Evolutionary conservation across 2,888 invertebrate species (phyloP).

Genomic region (Aethes cnicana): DNA sequence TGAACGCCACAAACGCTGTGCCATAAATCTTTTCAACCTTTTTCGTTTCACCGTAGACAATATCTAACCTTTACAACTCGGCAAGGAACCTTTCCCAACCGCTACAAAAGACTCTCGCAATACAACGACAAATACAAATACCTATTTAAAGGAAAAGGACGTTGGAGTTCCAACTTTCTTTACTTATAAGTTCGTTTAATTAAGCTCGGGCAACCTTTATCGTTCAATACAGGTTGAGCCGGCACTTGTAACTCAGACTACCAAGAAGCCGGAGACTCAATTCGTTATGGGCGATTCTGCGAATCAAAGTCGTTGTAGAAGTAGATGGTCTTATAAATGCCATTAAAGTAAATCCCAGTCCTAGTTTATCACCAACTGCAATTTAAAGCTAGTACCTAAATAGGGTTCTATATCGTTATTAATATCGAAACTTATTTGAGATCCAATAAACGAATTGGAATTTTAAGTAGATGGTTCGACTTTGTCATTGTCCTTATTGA

Average conservation of each 20-base stretch:
- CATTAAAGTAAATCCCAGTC: too few relatives aligned
- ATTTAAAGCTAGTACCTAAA: too few relatives aligned
- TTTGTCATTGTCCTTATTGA: too few relatives aligned
- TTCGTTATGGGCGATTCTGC: neutral
- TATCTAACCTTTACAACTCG: conserved; percentile 3
- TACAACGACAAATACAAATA: conserved; percentile 8
- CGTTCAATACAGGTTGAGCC: conserved; percentile 14
- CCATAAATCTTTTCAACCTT: conserved; percentile 24
- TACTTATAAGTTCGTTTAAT: conserved; percentile 19
- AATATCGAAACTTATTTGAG: too few relatives aligned
- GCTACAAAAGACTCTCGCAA: conserved; percentile 2
- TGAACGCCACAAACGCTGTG: conserved; percentile 20
- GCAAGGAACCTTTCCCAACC: neutral
- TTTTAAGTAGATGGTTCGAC: too few relatives aligned
- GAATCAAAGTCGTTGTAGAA: neutral
- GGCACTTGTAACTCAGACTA: conserved; percentile 1
- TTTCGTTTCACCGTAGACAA: neutral
- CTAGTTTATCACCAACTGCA: too few relatives aligned
- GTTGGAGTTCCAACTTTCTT: neutral
- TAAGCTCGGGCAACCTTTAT: conserved; percentile 15
- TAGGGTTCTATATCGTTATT: too few relatives aligned
- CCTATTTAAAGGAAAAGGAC: neutral
- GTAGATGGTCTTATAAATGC: neutral
- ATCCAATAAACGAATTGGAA: too few relatives aligned
- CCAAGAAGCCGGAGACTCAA: neutral